These are phyloP conservation scores for Megalops cyprinoides DNA, from an alignment of 2,797 vertebrate genomes.

Conservation along the genomic window DNA sequence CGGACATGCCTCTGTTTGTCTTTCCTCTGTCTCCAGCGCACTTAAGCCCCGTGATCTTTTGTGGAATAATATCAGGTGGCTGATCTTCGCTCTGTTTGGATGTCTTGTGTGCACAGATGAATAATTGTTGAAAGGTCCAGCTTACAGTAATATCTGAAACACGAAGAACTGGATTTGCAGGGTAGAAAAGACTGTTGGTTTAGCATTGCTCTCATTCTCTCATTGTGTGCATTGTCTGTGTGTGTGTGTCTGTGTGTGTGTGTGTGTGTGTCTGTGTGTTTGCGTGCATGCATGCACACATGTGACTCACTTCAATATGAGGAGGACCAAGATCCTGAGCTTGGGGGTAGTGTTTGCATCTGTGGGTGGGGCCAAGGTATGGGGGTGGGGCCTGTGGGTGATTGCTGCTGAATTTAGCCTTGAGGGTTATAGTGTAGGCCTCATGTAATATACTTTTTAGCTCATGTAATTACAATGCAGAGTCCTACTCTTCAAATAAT, in stretches of 20 bases:
- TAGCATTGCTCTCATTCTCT: conserved; percentile 25
- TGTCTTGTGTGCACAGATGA: conserved; percentile 63
- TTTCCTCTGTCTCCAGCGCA: conserved; percentile 73
- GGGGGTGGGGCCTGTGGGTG: neutral
- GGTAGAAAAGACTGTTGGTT: conserved; percentile 37
- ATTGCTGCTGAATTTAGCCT: neutral
- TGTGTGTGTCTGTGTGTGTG: neutral
- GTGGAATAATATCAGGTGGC: conserved; percentile 60
- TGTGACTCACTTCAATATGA: neutral
- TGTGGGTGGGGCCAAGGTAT: neutral
- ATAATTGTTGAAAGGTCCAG: conserved; percentile 42
- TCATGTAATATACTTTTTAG: neutral
- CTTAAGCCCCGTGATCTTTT: conserved; percentile 77
- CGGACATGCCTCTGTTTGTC: conserved; percentile 68
- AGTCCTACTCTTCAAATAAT: neutral
- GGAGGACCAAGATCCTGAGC: neutral
- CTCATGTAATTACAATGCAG: neutral
- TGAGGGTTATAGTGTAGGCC: neutral
- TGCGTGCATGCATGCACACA: neutral
- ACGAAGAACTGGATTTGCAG: conserved; percentile 39
- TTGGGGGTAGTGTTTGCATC: neutral
- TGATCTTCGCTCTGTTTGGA: conserved; percentile 64
- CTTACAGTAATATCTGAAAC: conserved; percentile 55
- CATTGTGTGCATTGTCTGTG: conserved; percentile 50
- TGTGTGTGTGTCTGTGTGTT: neutral